Evolutionary conservation across 92 coral and sea anemone species (phyloP), one percentile per base, ranked within the genome.

Genomic region (Heteractis magnifica): DNA sequence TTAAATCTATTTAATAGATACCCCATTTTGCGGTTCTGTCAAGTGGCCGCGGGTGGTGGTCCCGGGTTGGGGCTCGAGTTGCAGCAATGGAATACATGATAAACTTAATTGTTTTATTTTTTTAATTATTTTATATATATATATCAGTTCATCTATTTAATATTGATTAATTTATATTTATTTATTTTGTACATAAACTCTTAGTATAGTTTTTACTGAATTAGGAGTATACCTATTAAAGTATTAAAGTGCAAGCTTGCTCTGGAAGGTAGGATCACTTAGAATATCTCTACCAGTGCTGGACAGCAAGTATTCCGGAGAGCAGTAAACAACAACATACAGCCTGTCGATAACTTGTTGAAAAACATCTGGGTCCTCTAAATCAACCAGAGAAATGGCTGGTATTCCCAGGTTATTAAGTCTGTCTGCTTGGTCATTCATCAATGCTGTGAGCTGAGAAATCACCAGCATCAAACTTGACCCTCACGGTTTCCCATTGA

Each of bases 281-380:
- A 82, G 86, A 50, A 72, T 71, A 72, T 34, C 86, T 50, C 72
- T 60, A 12, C 71, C 78, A 72, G 81, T 86, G 51, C 49, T 72
- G 15, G 86, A 89, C 52, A 92, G 77, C 79, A 94, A 52, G 84
- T 90, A 85, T 81, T 90, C 94, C 6, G 98, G 98, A 0, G 95
- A 94, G 78, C 95, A 86, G 79, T 85, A 92, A 26, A 94, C 94
- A 49, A 94, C 78, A 65, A 88, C 75, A 74, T 87, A 94, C 48
- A 72, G 71, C 56, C 95, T 92, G 20, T 92, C 78, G 8, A 84
- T 41, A 41, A 92, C 90, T 83, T 93, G 92, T 81, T 91, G 94
- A 41, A 92, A 74, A 10, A 88, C 65, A 50, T 93, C 89, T 8
- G 87, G 82, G 83, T 93, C 98, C 12, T 86, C 84, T 76, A 81